Percentiles rank a stretch among this genome's conserved stretches.
phyloP scores from a whole-genome alignment of 1,140 invertebrate genomes.

The Yoshiicerus persimilis region DNA sequence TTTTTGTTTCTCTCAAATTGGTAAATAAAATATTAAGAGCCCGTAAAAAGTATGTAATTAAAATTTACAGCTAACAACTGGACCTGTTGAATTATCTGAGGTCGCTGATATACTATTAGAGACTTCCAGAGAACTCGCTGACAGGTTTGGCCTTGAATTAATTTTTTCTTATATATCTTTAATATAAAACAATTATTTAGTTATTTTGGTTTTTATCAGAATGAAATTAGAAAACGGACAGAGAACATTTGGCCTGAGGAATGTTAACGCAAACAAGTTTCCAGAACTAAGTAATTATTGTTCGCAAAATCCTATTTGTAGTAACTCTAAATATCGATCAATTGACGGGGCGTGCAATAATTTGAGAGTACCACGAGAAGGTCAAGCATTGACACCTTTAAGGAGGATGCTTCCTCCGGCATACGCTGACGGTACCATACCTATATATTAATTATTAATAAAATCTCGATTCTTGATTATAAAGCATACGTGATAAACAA shows the following conservation, averaged over 20 bases:
- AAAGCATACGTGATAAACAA: background rate
- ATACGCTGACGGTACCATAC: constrained; percentile 1
- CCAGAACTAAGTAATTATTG: background rate
- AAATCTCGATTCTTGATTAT: too few relatives aligned
- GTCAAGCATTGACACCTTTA: background rate
- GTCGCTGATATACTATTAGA: background rate
- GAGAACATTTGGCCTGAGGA: background rate
- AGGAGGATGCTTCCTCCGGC: background rate
- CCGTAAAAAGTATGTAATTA: too few relatives aligned
- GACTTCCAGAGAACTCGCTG: background rate
- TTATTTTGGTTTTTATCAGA: background rate
- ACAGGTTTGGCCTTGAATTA: background rate
- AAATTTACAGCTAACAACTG: background rate
- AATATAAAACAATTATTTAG: too few relatives aligned
- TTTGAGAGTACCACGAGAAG: background rate
- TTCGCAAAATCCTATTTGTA: background rate
- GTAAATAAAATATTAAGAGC: too few relatives aligned
- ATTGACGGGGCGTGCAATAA: background rate
- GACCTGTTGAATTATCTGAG: background rate
- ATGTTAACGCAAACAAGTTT: background rate
- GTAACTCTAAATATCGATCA: background rate
- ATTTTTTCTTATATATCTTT: background rate
- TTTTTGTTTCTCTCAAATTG: too few relatives aligned
- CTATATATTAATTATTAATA: too few relatives aligned
- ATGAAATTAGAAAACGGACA: background rate